Base-by-base conservation (phyloP, 2,888 invertebrate species). In the Eueremaeus valkanovi region DNA sequence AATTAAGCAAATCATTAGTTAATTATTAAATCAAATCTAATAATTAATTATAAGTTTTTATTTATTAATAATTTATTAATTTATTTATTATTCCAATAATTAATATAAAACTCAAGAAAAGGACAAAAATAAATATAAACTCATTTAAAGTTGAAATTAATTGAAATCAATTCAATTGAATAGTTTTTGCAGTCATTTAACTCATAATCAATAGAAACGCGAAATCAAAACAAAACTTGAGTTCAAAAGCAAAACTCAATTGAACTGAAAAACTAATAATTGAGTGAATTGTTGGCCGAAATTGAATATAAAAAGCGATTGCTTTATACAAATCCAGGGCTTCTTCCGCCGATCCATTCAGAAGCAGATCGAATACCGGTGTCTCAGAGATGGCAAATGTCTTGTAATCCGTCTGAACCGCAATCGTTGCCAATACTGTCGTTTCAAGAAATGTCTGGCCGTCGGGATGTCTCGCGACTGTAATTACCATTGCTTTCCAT, bases 381-480 rank as follows among this genome's bases (percentile, higher is more conserved):
- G 95, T 84, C 87, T 95, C 81, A 87, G 95, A 79, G 94, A 95
- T 87, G 93, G 94, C 81, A 93, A 94, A 87, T 95, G 95, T 84
- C 86, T 93, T 82, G 94, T 96, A 77, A 94, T 94, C 84, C 88
- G 95, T 81, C 88, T 95, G 81, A 95, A 95, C 86, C 87, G 95
- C 80, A 96, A 96, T 87, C 89, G 95, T 81, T 95, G 95, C 85
- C 95, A 96, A 85, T 95, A 90, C 85, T 96, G 95, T 87, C 89
- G 95, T 82, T 95, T 96, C 86, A 94, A 93, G 85, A 96, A 96
- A 90, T 95, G 95, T 85, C 87, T 95, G 78, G 90, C 93, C 51
- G 95, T 95, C 82, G 95, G 95, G 84, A 95, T 95, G 95, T 94
- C 94, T 83, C 89, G 94, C 82, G 95, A 95, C 85, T 95, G 95